phyloP scores from a whole-genome alignment of 2,888 invertebrate species.

The Bhutanitis thaidina region DNA sequence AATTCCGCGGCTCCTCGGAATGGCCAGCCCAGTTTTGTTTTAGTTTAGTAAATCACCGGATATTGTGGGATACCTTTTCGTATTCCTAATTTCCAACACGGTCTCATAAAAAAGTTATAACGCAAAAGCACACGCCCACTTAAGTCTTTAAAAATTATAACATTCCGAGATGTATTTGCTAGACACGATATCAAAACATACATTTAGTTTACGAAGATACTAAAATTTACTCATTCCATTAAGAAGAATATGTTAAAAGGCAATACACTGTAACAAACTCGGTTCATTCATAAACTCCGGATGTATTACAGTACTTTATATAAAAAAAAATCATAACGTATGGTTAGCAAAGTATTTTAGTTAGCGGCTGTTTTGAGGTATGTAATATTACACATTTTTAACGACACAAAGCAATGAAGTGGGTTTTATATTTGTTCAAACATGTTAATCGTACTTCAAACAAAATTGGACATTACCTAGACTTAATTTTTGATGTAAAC shows the following conservation, averaged over 20 bases:
- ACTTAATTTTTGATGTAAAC: conserved; percentile 16
- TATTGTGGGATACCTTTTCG: background rate
- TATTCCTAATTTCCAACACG: background rate
- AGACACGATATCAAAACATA: conserved; percentile 13
- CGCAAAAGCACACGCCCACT: conserved; percentile 5
- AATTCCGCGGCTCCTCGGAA: no score
- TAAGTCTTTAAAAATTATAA: background rate
- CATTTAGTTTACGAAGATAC: conserved; percentile 10
- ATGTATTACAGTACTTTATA: conserved; percentile 14
- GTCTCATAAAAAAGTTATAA: background rate
- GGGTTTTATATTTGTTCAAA: conserved; percentile 1
- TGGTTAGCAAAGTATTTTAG: conserved; percentile 4
- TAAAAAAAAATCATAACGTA: background rate
- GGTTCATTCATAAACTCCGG: conserved; percentile 15
- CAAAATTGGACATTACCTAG: background rate
- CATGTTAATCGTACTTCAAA: background rate
- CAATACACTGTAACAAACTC: conserved; percentile 12
- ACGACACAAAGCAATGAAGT: no score
- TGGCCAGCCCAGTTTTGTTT: no score
- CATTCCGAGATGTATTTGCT: conserved; percentile 4
- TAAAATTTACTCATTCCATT: conserved; percentile 11
- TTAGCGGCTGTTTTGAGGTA: conserved; percentile 7
- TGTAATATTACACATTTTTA: no score
- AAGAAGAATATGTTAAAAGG: conserved; percentile 16
- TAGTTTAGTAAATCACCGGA: background rate